These are phyloP conservation scores for Lepidotrigona ventralis DNA, from an alignment of 1,140 invertebrate species.

Conservation along the genomic window DNA sequence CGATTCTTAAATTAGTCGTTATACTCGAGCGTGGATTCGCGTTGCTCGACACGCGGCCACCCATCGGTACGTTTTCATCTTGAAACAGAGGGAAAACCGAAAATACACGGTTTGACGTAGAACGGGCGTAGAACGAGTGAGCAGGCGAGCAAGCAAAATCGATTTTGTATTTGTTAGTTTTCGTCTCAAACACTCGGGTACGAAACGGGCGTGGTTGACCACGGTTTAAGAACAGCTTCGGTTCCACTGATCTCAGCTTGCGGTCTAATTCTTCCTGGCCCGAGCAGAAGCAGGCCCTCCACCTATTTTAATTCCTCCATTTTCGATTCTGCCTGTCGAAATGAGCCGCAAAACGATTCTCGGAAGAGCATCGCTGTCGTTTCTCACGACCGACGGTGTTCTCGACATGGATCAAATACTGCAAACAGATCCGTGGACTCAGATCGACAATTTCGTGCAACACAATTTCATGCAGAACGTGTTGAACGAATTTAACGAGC, in stretches of 20 bases:
- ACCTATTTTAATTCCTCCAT: no score
- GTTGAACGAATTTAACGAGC: conserved; percentile 21
- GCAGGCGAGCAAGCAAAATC: conserved; percentile 34
- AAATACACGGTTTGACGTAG: conserved; percentile 45
- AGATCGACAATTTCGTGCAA: conserved; percentile 21
- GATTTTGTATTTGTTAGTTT: conserved; percentile 31
- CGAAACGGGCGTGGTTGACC: background rate
- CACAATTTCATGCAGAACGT: conserved; percentile 12
- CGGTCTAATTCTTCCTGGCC: background rate
- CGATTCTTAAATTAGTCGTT: conserved; percentile 20
- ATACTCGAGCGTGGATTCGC: background rate
- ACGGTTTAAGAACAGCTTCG: background rate
- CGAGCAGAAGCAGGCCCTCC: background rate
- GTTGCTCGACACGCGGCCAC: background rate
- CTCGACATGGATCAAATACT: conserved; percentile 42
- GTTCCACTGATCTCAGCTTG: conserved; percentile 2
- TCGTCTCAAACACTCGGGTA: background rate
- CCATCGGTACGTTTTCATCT: background rate
- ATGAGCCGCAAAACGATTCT: conserved; percentile 16
- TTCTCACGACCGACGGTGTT: background rate
- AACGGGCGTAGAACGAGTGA: conserved; percentile 2
- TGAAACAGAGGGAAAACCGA: conserved; percentile 32
- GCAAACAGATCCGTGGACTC: background rate
- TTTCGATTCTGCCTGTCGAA: background rate
- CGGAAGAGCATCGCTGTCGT: conserved; percentile 44